Base-by-base conservation (phyloP, 2,888 invertebrate species). In the Hartigia nigra region DNA sequence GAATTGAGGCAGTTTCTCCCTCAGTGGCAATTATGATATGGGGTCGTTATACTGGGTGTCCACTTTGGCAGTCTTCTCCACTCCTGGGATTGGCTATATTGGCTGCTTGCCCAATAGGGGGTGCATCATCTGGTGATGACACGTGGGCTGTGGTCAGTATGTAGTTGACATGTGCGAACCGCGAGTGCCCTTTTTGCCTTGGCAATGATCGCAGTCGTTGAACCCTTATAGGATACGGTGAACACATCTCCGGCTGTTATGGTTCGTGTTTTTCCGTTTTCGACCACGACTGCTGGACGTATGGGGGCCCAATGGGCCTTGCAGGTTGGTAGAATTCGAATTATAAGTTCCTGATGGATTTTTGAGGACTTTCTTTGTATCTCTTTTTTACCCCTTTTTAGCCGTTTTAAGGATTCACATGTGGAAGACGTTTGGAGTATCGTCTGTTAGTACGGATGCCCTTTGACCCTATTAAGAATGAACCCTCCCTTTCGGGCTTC, bases 1-100 rank as follows among this genome's bases (percentile, higher is more conserved):
- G 81, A 87, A 87, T 87, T 87, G 87, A 82, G 83, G 86, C 87
- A 84, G 86, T 86, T 86, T 83, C 85, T 83, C 86, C 86, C 84
- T 80, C 82, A 81, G 84, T 82, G 85, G 84, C 84, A 86, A 88
- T 87, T 88, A 87, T 81, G 76, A 75, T 74, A 81, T 80, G 79
- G 82, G 79, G 34, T 31, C 12, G 31, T 69, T 76, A 72, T 69
- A 70, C 37, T 3, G 76, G 37, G 36, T 55, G 55, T 55, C 23
- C 55, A 55, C 23, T 55, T 55, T 39, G 5, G 76, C 31, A 35
- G 32, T 77, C 76, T 31, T 37, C 34, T 70, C 37, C 72, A 72
- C 76, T 37, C 76, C 39, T 72, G 36, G 31, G 72, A 77, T 31
- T 72, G 34, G 32, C 32, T n/a, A 37, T 35, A 74, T n/a, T 74